phyloP scores from a whole-genome alignment of 1,140 invertebrate species.

The Lycorma delicatula region DNA sequence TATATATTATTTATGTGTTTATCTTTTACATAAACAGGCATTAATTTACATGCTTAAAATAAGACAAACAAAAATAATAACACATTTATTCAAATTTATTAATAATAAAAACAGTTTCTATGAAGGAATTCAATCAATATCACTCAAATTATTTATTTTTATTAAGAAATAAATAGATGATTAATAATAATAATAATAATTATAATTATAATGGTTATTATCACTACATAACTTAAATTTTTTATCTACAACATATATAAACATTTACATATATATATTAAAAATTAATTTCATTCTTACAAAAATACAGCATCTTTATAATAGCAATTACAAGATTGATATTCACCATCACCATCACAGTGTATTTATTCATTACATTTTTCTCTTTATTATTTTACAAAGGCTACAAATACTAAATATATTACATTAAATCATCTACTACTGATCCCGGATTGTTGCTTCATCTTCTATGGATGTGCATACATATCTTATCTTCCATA shows the following conservation, averaged over 20 bases:
- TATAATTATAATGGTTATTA: background rate
- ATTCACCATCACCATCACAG: background rate
- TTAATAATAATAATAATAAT: background rate
- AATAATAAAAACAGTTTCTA: background rate
- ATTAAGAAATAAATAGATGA: background rate
- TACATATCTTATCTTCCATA: background rate
- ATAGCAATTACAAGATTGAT: conserved; percentile 2
- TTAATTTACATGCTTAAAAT: background rate
- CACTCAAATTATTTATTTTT: background rate
- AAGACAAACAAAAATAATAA: no score
- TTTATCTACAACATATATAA: no score
- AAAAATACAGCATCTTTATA: background rate
- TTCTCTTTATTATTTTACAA: no score
- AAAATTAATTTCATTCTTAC: conserved; percentile 2
- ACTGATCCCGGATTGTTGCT: background rate
- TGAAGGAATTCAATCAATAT: conserved; percentile 4
- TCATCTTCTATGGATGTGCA: background rate
- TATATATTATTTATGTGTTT: background rate
- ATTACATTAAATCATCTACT: background rate
- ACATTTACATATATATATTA: background rate
- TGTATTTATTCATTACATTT: background rate
- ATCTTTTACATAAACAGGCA: background rate
- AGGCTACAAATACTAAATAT: background rate
- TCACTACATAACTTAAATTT: no score
- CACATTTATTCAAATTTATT: background rate